These are phyloP conservation scores for Catajapyx aquilonaris DNA, from an alignment of 1,140 invertebrate genomes.

Conservation along the genomic window DNA sequence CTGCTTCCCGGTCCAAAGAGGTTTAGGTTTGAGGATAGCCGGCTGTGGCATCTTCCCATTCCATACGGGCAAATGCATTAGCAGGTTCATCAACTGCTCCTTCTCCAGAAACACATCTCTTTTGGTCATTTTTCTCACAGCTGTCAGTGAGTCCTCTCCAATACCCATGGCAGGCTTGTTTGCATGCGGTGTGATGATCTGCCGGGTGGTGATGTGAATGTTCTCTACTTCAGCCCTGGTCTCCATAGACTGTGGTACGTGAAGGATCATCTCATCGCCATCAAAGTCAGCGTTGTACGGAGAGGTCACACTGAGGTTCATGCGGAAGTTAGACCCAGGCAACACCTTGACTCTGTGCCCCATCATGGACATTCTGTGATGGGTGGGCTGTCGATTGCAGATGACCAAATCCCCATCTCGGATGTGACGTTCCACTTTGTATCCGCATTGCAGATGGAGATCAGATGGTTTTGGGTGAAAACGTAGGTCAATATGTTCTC, in stretches of 20 bases:
- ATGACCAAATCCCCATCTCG: conserved; percentile 40
- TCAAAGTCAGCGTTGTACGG: conserved; percentile 52
- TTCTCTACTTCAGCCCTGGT: conserved; percentile 40
- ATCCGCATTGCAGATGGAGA: conserved; percentile 40
- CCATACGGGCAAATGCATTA: conserved; percentile 42
- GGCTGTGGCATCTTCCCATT: conserved; percentile 39
- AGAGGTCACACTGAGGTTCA: conserved; percentile 41
- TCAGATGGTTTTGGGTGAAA: conserved; percentile 44
- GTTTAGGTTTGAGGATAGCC: conserved; percentile 38
- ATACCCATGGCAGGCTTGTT: conserved; percentile 45
- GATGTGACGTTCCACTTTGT: conserved; percentile 42
- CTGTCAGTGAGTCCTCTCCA: conserved; percentile 42
- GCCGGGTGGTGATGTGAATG: conserved; percentile 34
- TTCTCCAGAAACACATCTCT: conserved; percentile 38
- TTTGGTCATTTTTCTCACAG: conserved; percentile 47
- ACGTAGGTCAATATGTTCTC: conserved; percentile 38
- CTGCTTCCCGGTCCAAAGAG: conserved; percentile 41
- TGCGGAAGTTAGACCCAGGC: conserved; percentile 45
- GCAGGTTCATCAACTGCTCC: conserved; percentile 37
- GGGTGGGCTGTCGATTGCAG: conserved; percentile 45
- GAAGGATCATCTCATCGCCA: conserved; percentile 48
- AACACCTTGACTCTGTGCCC: conserved; percentile 38
- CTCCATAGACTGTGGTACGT: conserved; percentile 42
- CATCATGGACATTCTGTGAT: conserved; percentile 54
- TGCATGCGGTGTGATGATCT: conserved; percentile 37